Base-by-base conservation (phyloP, 1,140 invertebrate genomes). In the Melitaea cinxia region DNA sequence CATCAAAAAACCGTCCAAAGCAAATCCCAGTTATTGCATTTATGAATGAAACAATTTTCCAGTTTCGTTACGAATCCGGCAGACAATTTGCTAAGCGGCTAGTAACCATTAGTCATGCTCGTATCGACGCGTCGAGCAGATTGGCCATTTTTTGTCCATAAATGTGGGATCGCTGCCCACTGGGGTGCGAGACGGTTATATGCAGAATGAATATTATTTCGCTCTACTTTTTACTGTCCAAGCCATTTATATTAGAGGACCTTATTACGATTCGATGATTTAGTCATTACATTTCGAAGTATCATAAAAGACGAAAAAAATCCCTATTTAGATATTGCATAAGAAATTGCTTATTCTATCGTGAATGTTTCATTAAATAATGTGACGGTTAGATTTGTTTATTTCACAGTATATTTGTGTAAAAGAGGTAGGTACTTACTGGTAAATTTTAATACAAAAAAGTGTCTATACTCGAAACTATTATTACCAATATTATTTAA, bases 11-110 rank as follows among this genome's bases (percentile, higher is more conserved):
- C 68, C 55, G 80, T 84, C 77, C 70, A 66, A 28, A 62, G 50
- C 65, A 86, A 85, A 82, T 82, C 85, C 80, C 70, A 65, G 66
- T 68, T 76, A 82, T 87, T 80, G 80, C 79, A 78, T 84, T 87
- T 84, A 86, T 87, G 80, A 85, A 88, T 83, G 82, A 87, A 87
- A 89, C 84, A 88, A 88, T 89, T 89, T 88, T 89, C 85, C 84
- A 86, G 83, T 80, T 77, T 85, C 85, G 75, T 63, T 72, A 70
- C 83, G 66, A 78, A 82, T 83, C 80, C 70, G 79, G 80, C 77
- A 77, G 77, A 78, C 87, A 80, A 89, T 89, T 89, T 89, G 80
- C 80, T 85, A 87, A 79, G 68, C 68, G 77, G 54, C 66, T 61
- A 68, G 47, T 65, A 14, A 82, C 77, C 77, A 89, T 89, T 89